These are phyloP conservation scores for Cydia fagiglandana DNA, from an alignment of 1,140 invertebrate species.

Conservation along the genomic window DNA sequence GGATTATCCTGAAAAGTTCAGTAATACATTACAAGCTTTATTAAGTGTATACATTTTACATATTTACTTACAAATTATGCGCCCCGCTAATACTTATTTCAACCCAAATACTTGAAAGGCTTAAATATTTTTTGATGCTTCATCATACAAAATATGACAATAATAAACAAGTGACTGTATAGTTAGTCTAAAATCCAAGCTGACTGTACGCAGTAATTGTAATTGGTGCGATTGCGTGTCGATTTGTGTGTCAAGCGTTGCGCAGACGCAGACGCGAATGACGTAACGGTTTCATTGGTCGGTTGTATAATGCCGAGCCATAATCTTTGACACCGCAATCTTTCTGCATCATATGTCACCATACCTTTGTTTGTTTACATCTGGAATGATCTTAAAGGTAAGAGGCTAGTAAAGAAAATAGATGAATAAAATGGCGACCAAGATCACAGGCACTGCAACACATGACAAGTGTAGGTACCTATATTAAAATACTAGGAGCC, in stretches of 20 bases:
- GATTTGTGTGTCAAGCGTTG: slow-evolving; percentile 65
- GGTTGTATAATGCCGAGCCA: slow-evolving; percentile 59
- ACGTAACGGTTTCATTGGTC: slow-evolving; percentile 50
- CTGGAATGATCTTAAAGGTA: not conserved
- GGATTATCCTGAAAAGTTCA: too few species aligned
- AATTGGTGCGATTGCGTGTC: slow-evolving; percentile 49
- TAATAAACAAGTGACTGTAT: slow-evolving; percentile 3
- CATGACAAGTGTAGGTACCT: too few species aligned
- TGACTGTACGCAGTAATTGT: slow-evolving; percentile 31
- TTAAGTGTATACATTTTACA: too few species aligned
- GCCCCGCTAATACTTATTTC: too few species aligned
- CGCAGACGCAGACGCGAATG: slow-evolving; percentile 49
- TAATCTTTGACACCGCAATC: slow-evolving; percentile 57
- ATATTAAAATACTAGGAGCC: too few species aligned
- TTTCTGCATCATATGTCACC: slow-evolving; percentile 45
- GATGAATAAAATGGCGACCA: too few species aligned
- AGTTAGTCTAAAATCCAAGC: not conserved
- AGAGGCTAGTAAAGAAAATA: not conserved
- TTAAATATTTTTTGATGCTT: too few species aligned
- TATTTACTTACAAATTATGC: too few species aligned
- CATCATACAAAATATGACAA: slow-evolving; percentile 13
- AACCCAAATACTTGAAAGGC: too few species aligned
- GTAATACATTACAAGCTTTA: too few species aligned
- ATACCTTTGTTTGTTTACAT: slow-evolving; percentile 22
- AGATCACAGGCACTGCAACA: too few species aligned